Evolutionary conservation across 1,140 invertebrate species (phyloP).

Genomic region (Phymorhynchus buccinoides): DNA sequence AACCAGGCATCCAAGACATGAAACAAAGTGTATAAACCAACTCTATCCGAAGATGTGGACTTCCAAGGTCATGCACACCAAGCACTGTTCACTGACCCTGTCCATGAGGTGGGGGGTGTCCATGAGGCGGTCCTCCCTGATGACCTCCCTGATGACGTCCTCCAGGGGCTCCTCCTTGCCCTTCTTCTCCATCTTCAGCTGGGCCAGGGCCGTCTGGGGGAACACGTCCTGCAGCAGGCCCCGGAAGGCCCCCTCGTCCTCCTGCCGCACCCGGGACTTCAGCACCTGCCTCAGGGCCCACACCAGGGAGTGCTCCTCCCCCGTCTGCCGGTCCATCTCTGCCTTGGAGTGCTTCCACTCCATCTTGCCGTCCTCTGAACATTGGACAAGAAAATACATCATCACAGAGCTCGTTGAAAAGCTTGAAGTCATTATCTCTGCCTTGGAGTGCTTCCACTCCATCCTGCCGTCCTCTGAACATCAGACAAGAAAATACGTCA

Average conservation of each 20-base stretch:
- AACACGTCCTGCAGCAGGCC: slow-evolving; percentile 65
- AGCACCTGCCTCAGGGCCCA: slow-evolving; percentile 59
- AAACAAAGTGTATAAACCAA: too few relatives aligned
- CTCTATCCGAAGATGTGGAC: too few relatives aligned
- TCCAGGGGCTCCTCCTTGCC: slow-evolving; percentile 54
- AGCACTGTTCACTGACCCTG: too few relatives aligned
- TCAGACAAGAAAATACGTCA: too few relatives aligned
- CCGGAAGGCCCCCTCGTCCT: slow-evolving; percentile 55
- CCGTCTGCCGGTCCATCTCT: slow-evolving; percentile 22
- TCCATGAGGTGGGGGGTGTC: slow-evolving; percentile 55
- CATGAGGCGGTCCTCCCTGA: slow-evolving; percentile 64
- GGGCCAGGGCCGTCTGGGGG: slow-evolving; percentile 51
- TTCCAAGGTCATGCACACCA: too few relatives aligned
- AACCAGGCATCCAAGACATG: too few relatives aligned
- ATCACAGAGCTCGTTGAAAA: too few relatives aligned
- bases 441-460: slow-evolving; percentile 35
- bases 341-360: slow-evolving; percentile 37
- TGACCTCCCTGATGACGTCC: slow-evolving; percentile 63
- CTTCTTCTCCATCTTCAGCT: slow-evolving; percentile 41
- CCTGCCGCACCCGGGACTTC: slow-evolving; percentile 49
- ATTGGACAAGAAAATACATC: too few relatives aligned
- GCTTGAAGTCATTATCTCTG: slow-evolving; percentile 25
- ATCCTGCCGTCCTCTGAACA: neutral
- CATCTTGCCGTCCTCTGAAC: neutral
- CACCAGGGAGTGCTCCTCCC: slow-evolving; percentile 66